Conservation (phyloP, 2,113 vertebrate species). For the Oryzias curvinotus region DNA sequence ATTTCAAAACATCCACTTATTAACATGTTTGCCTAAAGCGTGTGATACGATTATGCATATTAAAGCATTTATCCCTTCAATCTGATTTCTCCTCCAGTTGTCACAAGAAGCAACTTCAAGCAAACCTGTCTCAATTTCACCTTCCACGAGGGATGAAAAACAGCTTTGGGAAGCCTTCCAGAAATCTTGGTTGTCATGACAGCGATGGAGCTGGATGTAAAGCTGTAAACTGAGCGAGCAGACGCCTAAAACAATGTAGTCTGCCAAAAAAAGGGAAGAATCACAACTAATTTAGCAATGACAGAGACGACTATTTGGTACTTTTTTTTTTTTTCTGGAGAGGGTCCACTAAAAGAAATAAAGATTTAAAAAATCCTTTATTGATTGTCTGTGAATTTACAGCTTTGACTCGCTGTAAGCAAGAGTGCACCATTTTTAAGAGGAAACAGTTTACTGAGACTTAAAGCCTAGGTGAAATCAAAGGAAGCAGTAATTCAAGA, state of each 20-base stretch:
- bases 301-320: too few species aligned
- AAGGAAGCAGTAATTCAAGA: slow-evolving; percentile 21
- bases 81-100: slow-evolving; percentile 42
- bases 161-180: slow-evolving; percentile 48
- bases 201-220: slow-evolving; percentile 54
- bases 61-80: slow-evolving; percentile 37
- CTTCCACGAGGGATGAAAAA: slow-evolving; percentile 57
- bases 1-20: slow-evolving; percentile 37
- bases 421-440: too few species aligned
- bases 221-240: slow-evolving; percentile 53
- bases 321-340: too few species aligned
- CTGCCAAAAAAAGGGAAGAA: too few species aligned
- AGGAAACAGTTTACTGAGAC: too few species aligned
- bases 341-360: too few species aligned
- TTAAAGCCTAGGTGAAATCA: slow-evolving; percentile 13
- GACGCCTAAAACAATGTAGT: slow-evolving; percentile 3
- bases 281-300: too few species aligned
- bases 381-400: too few species aligned
- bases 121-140: slow-evolving; percentile 48
- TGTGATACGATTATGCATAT: slow-evolving; percentile 35
- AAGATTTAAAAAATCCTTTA: too few species aligned
- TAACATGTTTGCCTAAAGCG: slow-evolving; percentile 37
- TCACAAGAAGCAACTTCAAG: slow-evolving; percentile 45
- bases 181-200: slow-evolving; percentile 47
- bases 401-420: too few species aligned